These are phyloP conservation scores for Conchocele bisecta DNA, from an alignment of 2,888 invertebrate genomes.

Conservation along the genomic window DNA sequence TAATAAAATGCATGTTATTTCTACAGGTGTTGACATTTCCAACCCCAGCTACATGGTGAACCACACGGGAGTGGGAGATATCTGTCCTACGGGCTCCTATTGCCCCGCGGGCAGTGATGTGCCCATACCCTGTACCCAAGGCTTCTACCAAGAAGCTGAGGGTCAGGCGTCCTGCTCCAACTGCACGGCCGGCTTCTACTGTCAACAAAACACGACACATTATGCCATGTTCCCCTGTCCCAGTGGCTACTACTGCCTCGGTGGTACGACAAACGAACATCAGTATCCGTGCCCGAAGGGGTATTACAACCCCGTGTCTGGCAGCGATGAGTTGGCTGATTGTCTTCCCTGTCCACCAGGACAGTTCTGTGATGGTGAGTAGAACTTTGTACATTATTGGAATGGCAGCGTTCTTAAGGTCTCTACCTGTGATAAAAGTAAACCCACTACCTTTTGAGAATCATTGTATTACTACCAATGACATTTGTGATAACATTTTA, in stretches of 20 bases:
- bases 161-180: constrained; percentile 69
- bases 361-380: constrained; percentile 77
- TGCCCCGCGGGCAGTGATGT: constrained; percentile 73
- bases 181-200: constrained; percentile 79
- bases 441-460: too few relatives aligned
- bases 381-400: too few relatives aligned
- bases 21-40: constrained; percentile 75
- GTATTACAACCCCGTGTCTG: constrained; percentile 75
- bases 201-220: constrained; percentile 74
- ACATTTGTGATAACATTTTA: too few relatives aligned
- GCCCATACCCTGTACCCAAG: constrained; percentile 75
- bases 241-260: constrained; percentile 78
- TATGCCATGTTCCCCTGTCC: constrained; percentile 74
- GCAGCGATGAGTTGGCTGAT: constrained; percentile 64
- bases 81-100: constrained; percentile 76
- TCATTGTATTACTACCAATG: too few relatives aligned
- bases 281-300: constrained; percentile 78
- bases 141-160: constrained; percentile 73
- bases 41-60: constrained; percentile 71
- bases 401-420: too few relatives aligned
- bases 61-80: constrained; percentile 76
- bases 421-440: too few relatives aligned
- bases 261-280: constrained; percentile 70
- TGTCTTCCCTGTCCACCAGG: constrained; percentile 79
- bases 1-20: too few relatives aligned